Evolutionary conservation across 2,888 invertebrate genomes (phyloP), one percentile per base, ranked within the genome.

Genomic region (Diarsia brunnea): DNA sequence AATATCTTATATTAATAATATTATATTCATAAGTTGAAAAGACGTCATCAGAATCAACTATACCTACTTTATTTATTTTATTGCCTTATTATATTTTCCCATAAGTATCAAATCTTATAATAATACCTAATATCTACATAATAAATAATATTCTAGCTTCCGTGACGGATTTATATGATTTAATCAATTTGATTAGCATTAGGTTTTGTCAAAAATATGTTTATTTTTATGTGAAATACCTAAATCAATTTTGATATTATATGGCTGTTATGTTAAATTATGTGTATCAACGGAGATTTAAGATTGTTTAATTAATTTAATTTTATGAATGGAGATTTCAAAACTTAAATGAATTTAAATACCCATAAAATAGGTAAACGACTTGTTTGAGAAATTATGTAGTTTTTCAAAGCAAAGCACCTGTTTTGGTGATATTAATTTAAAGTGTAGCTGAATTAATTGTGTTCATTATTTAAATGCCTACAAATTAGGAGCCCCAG

Each of bases 1-100:
- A 45, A 71, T 81, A 87, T 76, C 65, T 75, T 71, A 66, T 68
- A 58, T 38, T 55, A 76, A 80, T 78, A 81, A 77, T 43, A 73
- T 75, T 70, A 78, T 66, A 73, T 73, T 78, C 71, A 70, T 71
- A 70, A 78, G 55, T 64, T n/a, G 65, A 68, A 27, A 65, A 61
- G 83, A 81, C 86, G 86, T 85, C 84, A 87, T 76, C 55, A 47
- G 45, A 64, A 55, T 60, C 49, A 60, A 58, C 70, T 80, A 70
- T 45, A 55, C 27, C 60, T 69, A n/a, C n/a, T 79, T 21, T 47
- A 61, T 75, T 67, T 79, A 45, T 84, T 76, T 78, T 75, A 55
- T n/a, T 47, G 43, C 24, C n/a, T 19, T 68, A 68, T 69, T 64
- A 75, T 64, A 73, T 84, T 81, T 84, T 88, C 86, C 75, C 86